Evolutionary conservation across 2,797 vertebrate genomes (phyloP).

Genomic region (Myotis daubentonii): DNA sequence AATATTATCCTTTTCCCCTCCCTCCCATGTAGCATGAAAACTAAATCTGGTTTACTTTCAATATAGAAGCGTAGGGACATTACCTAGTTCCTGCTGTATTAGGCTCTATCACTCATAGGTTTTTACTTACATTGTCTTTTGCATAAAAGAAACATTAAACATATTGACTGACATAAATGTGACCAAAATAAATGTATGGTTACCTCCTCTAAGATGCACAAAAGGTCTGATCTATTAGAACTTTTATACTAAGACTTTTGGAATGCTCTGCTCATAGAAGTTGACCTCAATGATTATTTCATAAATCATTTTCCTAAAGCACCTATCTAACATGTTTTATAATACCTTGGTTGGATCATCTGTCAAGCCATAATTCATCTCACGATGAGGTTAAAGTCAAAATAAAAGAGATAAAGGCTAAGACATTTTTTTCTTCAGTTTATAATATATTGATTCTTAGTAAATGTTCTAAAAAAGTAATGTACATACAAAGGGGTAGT

Average conservation of each 20-base stretch:
- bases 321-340: conserved; percentile 1
- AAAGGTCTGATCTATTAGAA: neutral
- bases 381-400: neutral
- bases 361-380: conserved; percentile 27
- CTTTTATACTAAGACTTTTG: neutral
- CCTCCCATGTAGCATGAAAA: neutral
- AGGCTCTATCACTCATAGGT: neutral
- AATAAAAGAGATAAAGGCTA: conserved; percentile 44
- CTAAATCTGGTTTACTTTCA: conserved; percentile 29
- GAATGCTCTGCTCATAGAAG: neutral
- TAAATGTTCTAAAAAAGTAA: neutral
- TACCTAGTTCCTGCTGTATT: neutral
- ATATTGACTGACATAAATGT: neutral
- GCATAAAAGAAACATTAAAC: conserved; percentile 3
- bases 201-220: neutral
- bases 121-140: conserved; percentile 35
- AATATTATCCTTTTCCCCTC: neutral
- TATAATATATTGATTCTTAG: neutral
- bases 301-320: conserved; percentile 48
- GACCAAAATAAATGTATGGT: conserved; percentile 37
- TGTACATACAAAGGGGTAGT: neutral
- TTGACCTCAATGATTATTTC: neutral
- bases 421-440: neutral
- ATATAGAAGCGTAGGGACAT: neutral
- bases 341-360: neutral